Percentiles rank a stretch among this genome's conserved stretches.
Conservation (phyloP, 1,140 invertebrate genomes). For the Chelonus insularis region DNA sequence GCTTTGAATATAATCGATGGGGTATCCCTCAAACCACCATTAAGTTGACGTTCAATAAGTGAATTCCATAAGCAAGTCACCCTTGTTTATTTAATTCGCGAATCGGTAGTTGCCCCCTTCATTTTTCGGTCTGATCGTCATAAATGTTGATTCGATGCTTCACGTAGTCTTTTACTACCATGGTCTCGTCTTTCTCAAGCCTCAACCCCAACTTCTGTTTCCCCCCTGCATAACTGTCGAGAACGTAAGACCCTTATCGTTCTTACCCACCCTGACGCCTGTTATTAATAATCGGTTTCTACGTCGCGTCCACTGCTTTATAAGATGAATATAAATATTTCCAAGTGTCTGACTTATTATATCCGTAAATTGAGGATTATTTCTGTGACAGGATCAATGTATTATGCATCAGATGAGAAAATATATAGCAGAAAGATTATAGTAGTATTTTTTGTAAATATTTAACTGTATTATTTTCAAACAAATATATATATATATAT, state of each 20-base stretch:
- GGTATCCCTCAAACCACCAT: constrained; percentile 6
- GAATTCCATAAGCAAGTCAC: constrained; percentile 25
- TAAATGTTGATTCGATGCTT: constrained; percentile 28
- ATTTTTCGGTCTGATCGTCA: constrained; percentile 15
- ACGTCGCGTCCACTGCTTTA: constrained; percentile 21
- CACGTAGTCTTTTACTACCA: neutral
- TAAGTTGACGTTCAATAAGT: constrained; percentile 24
- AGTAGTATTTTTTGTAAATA: too few relatives aligned
- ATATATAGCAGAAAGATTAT: too few relatives aligned
- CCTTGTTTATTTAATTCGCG: constrained; percentile 30
- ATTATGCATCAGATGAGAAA: too few relatives aligned
- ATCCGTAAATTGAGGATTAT: constrained; percentile 40
- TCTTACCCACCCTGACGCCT: constrained; percentile 36
- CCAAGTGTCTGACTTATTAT: constrained; percentile 23
- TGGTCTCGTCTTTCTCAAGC: neutral
- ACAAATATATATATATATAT: too few relatives aligned
- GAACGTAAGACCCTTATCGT: constrained; percentile 47
- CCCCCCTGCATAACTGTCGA: constrained; percentile 14
- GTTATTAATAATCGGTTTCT: constrained; percentile 43
- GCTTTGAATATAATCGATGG: neutral
- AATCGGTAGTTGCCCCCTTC: neutral
- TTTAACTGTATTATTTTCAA: too few relatives aligned
- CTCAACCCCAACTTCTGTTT: neutral
- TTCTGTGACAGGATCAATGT: neutral
- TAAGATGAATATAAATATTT: constrained; percentile 46